Base-by-base conservation (phyloP, 2,888 invertebrate genomes). In the Lissocephala sabroskyi region DNA sequence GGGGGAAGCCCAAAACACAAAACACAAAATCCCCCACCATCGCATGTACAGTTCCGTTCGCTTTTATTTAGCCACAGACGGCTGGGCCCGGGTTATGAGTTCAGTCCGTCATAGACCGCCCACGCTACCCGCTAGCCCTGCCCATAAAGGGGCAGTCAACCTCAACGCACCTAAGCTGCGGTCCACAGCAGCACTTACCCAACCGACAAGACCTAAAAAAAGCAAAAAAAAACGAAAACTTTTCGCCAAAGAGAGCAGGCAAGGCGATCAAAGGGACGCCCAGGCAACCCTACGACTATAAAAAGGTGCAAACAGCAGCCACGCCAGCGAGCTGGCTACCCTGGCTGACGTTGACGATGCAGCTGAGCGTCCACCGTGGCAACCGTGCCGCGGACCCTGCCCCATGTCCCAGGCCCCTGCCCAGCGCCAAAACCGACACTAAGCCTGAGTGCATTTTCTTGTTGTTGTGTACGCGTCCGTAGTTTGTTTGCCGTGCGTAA, bases 401-500 rank as follows among this genome's bases (percentile, higher is more conserved):
- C 43, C 5, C 30, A 32, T n/a, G n/a, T n/a, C 30, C 13, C 30
- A 7, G 10, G 13, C 28, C 16, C 13, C 1, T 17, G 6, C 23
- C 23, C 18, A 13, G 13, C 13, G 40, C 40, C 19, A 2, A 23
- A 45, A 50, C 57, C 59, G 71, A 75, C 71, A 71, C 71, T 71
- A 71, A 71, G 71, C 71, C 75, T 73, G 76, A 73, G 73, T 73
- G 73, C 73, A 73, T 76, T 73, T 76, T 73, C 73, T 73, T 73
- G 76, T 73, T 68, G 68, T 73, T 73, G 66, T 71, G 71, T 71
- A 75, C 63, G 71, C 75, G 74, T 64, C 75, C 71, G 62, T 67
- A 75, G 71, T 66, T 62, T 75, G 71, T 70, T 73, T 70, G 75
- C 75, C 67, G 65, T 73, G 73, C 76, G 76, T 73, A 73, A 73